Conservation (phyloP, 2,797 vertebrate genomes). For the Darevskia mixta region DNA sequence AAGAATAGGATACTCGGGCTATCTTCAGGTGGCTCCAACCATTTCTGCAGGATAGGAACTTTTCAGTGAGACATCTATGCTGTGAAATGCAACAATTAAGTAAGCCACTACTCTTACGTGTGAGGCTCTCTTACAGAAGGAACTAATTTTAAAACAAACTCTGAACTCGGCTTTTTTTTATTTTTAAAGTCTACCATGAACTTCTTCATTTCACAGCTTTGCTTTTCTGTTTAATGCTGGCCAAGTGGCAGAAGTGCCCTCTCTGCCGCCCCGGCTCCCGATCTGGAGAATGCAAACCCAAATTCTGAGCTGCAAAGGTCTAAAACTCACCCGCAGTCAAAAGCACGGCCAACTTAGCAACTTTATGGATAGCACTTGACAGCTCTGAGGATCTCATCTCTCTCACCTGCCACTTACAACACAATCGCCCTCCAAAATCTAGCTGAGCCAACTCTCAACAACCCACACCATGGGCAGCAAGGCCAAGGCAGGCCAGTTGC, state of each 20-base stretch:
- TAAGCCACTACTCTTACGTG: no score
- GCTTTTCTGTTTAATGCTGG: no score
- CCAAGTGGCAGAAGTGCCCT: no score
- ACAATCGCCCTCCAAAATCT: neutral
- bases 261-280: neutral
- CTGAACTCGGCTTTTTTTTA: conserved; percentile 31
- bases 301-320: neutral
- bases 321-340: neutral
- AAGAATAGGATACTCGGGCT: neutral
- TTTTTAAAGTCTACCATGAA: neutral
- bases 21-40: neutral
- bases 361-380: no score
- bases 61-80: neutral
- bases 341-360: neutral
- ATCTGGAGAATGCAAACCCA: no score
- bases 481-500: no score
- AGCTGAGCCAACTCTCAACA: neutral
- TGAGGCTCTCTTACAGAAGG: neutral
- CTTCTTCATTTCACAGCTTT: neutral
- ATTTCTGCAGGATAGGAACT: neutral
- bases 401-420: neutral
- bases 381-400: neutral
- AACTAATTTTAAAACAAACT: conserved; percentile 27
- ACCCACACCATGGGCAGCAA: neutral
- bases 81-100: neutral